Evolutionary conservation across 2,888 invertebrate genomes (phyloP), one percentile per base, ranked within the genome.

Genomic region (Lasioglossum calceatum): DNA sequence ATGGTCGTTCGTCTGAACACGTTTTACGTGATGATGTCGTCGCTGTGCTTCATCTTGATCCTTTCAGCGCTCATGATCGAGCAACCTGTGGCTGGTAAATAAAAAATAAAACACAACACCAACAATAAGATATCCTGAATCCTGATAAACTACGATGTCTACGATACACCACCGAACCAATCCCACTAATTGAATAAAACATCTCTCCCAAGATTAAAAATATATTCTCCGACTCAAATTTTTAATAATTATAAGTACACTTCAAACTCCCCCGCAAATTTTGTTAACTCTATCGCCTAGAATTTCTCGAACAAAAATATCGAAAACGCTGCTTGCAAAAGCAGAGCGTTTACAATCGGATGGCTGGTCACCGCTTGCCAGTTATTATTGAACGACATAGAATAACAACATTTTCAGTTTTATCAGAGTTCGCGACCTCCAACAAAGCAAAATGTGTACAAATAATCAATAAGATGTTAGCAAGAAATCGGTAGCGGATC

Each of bases 1-100:
- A 90, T 83, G 90, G 89, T 82, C 89, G 87, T 87, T 89, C 86
- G 80, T 85, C 73, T 82, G 42, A 70, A 82, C 42, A 77, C 47
- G 77, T 81, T 75, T 72, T 67, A 50, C 81, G 74, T 75, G 85
- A 92, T 92, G 92, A 75, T 81, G 39, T 36, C 73, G 77, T 67
- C 39, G 36, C 32, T 50, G 85, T 42, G 23, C 32, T 77, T 88
- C 27, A 32, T 67, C 16, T 70, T 82, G 58, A 54, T 85, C 12
- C 32, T 82, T 72, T 72, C 10, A 70, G 23, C 70, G 23, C 12
- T 76, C 19, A 84, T 71, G 42, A 27, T 85, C 61, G 73, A 81
- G 27, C 70, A 75, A 74, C 76, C 23, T 76, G 73, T 7, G 10
- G 85, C 90, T 23, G 91, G 92, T 92, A 87, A 82, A 50, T 58